Evolutionary conservation across 2,113 vertebrate species (phyloP).

Genomic region (Triplophysa tibetana): DNA sequence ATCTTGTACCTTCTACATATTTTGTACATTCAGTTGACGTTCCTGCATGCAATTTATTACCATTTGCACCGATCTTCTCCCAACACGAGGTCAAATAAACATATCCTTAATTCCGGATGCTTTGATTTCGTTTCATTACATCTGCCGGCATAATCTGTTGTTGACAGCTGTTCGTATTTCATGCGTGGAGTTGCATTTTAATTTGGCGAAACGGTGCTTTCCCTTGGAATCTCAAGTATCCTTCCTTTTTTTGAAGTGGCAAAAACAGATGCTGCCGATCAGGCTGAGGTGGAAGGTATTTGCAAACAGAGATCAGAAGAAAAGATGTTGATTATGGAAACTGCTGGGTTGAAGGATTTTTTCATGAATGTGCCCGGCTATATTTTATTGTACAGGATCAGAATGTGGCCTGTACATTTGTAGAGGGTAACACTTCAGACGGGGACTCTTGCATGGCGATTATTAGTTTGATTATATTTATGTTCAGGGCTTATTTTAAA

Average conservation of each 20-base stretch:
- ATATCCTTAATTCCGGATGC: neutral
- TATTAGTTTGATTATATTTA: no score
- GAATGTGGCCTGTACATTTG: no score
- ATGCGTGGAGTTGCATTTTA: neutral
- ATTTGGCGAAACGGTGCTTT: neutral
- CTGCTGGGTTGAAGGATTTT: neutral
- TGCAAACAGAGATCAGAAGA: constrained; percentile 8
- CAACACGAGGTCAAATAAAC: neutral
- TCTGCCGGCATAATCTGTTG: constrained; percentile 1
- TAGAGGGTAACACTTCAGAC: neutral
- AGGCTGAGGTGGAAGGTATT: neutral
- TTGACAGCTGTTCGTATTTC: neutral
- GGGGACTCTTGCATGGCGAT: neutral
- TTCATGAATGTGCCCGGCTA: neutral
- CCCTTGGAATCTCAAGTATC: constrained; percentile 9
- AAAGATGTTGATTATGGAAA: neutral
- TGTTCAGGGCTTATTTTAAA: no score
- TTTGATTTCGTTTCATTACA: constrained; percentile 15
- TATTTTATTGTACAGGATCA: neutral
- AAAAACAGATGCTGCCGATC: constrained; percentile 14
- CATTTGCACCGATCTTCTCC: neutral
- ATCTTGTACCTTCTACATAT: neutral
- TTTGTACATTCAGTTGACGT: neutral
- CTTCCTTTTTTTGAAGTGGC: constrained; percentile 13
- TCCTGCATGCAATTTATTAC: neutral